Percentiles rank a stretch among this genome's conserved stretches.
Evolutionary conservation across 2,797 vertebrate species (phyloP).

Genomic region (Catharus ustulatus): DNA sequence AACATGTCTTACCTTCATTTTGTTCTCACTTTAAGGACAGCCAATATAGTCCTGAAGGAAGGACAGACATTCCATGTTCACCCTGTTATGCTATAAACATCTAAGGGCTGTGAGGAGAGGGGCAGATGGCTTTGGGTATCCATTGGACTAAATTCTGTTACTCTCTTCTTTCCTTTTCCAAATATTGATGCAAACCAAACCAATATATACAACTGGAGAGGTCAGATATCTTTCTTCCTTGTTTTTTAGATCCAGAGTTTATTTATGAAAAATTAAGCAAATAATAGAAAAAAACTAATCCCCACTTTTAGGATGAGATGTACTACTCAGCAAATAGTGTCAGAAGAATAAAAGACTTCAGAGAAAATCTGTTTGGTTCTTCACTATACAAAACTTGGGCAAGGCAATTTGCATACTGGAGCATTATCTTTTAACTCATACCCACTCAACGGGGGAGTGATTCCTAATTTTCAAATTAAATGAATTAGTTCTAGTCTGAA

Average conservation of each 20-base stretch:
- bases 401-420: neutral
- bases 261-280: neutral
- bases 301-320: neutral
- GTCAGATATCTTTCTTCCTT: neutral
- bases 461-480: neutral
- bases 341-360: neutral
- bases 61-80: neutral
- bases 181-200: neutral
- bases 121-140: neutral
- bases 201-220: neutral
- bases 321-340: neutral
- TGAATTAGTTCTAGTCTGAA: neutral
- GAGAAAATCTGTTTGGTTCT: neutral
- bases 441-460: neutral
- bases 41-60: neutral
- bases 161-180: neutral
- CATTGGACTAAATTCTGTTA: neutral
- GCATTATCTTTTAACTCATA: neutral
- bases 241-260: neutral
- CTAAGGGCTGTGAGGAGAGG: neutral
- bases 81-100: neutral
- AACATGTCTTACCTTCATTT: neutral
- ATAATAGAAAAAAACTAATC: neutral
- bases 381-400: neutral
- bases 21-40: neutral